phyloP scores from a whole-genome alignment of 2,888 invertebrate genomes.

The Agrochola litura region DNA sequence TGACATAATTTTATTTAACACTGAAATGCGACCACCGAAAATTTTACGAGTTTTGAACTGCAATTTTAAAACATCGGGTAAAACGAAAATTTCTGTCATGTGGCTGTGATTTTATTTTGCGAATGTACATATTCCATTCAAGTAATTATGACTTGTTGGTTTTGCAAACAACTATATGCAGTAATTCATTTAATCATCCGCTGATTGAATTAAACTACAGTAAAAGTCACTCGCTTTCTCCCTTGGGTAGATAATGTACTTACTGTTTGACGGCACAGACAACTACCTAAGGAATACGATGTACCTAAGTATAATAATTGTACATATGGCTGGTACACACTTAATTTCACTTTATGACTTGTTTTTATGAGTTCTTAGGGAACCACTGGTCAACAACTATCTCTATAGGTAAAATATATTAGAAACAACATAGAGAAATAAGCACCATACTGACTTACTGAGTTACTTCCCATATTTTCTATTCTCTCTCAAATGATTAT shows the following conservation, averaged over 20 bases:
- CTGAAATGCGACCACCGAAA: slow-evolving; percentile 46
- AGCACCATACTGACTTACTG: slow-evolving; percentile 7
- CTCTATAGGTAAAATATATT: neutral
- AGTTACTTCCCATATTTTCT: slow-evolving; percentile 36
- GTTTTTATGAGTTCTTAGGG: neutral
- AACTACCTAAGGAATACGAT: neutral
- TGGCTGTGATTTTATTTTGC: neutral
- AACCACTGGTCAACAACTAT: neutral
- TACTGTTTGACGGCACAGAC: neutral
- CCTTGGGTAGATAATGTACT: neutral
- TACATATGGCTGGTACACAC: neutral
- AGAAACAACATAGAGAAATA: slow-evolving; percentile 18
- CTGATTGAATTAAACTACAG: neutral
- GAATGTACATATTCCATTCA: neutral
- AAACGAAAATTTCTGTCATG: slow-evolving; percentile 21
- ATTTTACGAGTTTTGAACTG: slow-evolving; percentile 51
- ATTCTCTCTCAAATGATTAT: slow-evolving; percentile 54
- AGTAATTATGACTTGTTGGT: neutral
- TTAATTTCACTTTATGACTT: neutral
- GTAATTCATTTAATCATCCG: neutral
- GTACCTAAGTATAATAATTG: neutral
- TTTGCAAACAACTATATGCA: neutral
- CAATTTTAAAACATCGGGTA: slow-evolving; percentile 8
- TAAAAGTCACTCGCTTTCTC: neutral
- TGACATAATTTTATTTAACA: slow-evolving; percentile 56